These are phyloP conservation scores for Acanthurus leucopareius DNA, from an alignment of 2,797 vertebrate genomes.

Conservation along the genomic window DNA sequence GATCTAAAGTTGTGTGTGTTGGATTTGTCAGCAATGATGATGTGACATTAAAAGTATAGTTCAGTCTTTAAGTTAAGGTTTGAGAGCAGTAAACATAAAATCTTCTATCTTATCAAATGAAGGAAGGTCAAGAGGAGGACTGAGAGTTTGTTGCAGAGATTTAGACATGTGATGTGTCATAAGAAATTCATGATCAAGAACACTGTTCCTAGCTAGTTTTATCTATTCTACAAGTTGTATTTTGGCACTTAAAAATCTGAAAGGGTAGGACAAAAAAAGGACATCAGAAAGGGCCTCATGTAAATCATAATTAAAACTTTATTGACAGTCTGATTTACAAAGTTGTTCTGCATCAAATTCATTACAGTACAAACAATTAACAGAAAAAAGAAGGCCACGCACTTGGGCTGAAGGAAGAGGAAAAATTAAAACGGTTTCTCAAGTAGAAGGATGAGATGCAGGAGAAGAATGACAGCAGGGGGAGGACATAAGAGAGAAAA, in stretches of 20 bases:
- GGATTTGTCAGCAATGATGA: constrained; percentile 40
- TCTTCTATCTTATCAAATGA: constrained; percentile 21
- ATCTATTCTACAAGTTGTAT: neutral
- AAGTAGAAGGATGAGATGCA: constrained; percentile 27
- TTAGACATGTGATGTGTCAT: neutral
- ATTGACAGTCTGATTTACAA: constrained; percentile 83
- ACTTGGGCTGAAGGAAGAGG: constrained; percentile 58
- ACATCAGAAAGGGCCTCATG: neutral
- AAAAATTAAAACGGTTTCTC: constrained; percentile 56
- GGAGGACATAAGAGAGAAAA: constrained; percentile 21
- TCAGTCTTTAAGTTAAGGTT: constrained; percentile 33
- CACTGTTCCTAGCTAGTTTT: neutral
- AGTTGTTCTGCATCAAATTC: constrained; percentile 73
- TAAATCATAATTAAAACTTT: constrained; percentile 78
- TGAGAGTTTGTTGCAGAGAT: neutral
- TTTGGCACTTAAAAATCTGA: neutral
- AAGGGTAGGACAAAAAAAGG: neutral
- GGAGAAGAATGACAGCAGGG: constrained; percentile 34
- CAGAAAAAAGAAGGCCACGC: constrained; percentile 78
- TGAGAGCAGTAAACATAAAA: constrained; percentile 20
- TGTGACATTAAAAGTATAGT: constrained; percentile 23
- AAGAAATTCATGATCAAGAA: neutral
- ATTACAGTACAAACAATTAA: constrained; percentile 75
- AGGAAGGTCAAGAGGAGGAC: neutral
- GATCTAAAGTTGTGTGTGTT: constrained; percentile 18